Evolutionary conservation across 2,797 vertebrate genomes (phyloP).

Genomic region (Acomys russatus): DNA sequence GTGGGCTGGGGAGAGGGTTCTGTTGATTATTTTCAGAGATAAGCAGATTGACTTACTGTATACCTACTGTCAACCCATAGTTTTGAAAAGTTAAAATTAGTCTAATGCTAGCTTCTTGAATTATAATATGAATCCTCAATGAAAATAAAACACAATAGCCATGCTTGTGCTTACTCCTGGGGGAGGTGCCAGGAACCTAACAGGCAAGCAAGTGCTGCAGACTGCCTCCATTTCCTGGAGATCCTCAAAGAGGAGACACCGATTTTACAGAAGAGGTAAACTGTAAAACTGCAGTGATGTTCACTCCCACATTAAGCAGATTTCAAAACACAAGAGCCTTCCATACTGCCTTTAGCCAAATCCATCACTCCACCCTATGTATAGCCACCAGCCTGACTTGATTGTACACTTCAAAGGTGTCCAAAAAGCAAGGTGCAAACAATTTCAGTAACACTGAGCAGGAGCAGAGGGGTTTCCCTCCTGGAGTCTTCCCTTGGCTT

Average conservation of each 20-base stretch:
- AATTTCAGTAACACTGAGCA: constrained; percentile 15
- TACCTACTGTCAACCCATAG: not conserved
- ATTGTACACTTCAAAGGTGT: constrained; percentile 55
- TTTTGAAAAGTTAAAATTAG: constrained; percentile 70
- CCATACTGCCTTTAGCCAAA: constrained; percentile 55
- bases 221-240: not conserved
- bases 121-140: constrained; percentile 18
- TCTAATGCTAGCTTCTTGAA: not conserved
- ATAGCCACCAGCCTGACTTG: constrained; percentile 50
- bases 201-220: not conserved
- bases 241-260: not conserved
- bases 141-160: constrained; percentile 32
- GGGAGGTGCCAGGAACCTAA: not conserved
- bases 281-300: constrained; percentile 46
- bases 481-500: constrained; percentile 2
- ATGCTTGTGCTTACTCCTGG: not conserved
- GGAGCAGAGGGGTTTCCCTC: not conserved
- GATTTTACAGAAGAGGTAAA: constrained; percentile 25
- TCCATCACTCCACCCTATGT: constrained; percentile 45
- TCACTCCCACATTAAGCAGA: constrained; percentile 32
- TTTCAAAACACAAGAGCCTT: constrained; percentile 53
- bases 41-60: not conserved
- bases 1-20: not conserved
- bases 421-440: constrained; percentile 56
- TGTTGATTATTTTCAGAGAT: constrained; percentile 26